phyloP scores from a whole-genome alignment of 2,113 vertebrate species.

The Callocephalon fimbriatum region DNA sequence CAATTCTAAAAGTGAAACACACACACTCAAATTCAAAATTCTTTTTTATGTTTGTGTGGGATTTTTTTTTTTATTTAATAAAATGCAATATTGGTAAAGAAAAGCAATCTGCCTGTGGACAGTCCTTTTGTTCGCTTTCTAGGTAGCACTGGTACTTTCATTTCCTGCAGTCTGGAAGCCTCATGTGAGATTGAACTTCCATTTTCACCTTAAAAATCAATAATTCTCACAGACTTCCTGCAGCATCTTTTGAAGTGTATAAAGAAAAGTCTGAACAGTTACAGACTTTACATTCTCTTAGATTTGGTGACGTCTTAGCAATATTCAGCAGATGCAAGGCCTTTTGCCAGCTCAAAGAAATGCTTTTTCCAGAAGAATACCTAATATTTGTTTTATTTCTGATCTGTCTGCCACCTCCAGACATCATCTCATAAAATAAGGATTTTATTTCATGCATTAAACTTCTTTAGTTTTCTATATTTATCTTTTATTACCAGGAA shows the following conservation, averaged over 20 bases:
- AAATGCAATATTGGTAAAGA: neutral
- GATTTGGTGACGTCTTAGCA: neutral
- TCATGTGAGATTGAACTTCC: neutral
- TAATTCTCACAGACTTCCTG: neutral
- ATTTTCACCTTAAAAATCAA: neutral
- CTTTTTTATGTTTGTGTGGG: neutral
- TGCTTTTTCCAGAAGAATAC: neutral
- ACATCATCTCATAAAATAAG: neutral
- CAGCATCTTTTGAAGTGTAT: neutral
- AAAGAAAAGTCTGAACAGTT: neutral
- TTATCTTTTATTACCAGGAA: neutral
- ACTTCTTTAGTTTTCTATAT: neutral
- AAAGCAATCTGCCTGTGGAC: neutral
- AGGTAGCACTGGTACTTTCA: neutral
- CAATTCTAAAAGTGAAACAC: neutral
- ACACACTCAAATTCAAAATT: neutral
- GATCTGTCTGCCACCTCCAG: neutral
- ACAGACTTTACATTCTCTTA: neutral
- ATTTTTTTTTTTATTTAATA: neutral
- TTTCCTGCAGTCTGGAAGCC: neutral
- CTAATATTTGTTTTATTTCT: neutral
- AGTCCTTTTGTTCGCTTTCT: neutral
- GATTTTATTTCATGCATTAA: neutral
- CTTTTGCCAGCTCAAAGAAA: neutral
- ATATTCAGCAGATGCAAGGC: neutral